Base-by-base conservation (phyloP, 2,888 invertebrate genomes). In the Dysmachus trigonus region DNA sequence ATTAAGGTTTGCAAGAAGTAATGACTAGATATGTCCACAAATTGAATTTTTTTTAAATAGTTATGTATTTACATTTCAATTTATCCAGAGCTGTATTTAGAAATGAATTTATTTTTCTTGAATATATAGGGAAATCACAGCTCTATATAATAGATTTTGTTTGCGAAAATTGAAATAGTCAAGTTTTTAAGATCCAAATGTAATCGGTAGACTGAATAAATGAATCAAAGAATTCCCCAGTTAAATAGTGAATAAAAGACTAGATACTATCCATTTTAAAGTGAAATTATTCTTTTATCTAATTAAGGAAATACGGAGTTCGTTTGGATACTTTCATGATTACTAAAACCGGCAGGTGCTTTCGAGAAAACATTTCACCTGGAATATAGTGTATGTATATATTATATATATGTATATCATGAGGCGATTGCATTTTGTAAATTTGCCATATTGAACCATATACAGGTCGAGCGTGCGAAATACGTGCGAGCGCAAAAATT, bases 401-500 rank as follows among this genome's bases (percentile, higher is more conserved):
- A n/a, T n/a, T n/a, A n/a, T n/a, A n/a, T n/a, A n/a, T n/a, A n/a
- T n/a, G n/a, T n/a, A 27, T 27, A 62, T 7, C 10, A 62, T 62
- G 27, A 18, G 22, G 62, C 2, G 62, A 22, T 18, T 62, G 62
- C 62, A 62, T 22, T 62, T 62, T 62, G 22, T 62, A 62, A 62
- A 62, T 22, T 62, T 22, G 22, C 62, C 27, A 27, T 62, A 62
- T 62, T 62, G 62, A 73, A 33, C 35, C 31, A 73, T 73, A 73
- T 73, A 73, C 15, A 73, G 35, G 35, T 33, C 22, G 73, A 47
- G 18, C 47, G 33, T 73, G 27, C 33, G n/a, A 33, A 41, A 47
- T 47, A 81, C 81, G 81, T 81, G 81, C 81, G 81, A 81, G 53
- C 62, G 62, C 33, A 81, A 81, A 81, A 81, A 81, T 81, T 81